Percentiles rank a stretch among this genome's conserved stretches.
Evolutionary conservation across 2,888 invertebrate species (phyloP).

Genomic region (Hybos culiciformis): DNA sequence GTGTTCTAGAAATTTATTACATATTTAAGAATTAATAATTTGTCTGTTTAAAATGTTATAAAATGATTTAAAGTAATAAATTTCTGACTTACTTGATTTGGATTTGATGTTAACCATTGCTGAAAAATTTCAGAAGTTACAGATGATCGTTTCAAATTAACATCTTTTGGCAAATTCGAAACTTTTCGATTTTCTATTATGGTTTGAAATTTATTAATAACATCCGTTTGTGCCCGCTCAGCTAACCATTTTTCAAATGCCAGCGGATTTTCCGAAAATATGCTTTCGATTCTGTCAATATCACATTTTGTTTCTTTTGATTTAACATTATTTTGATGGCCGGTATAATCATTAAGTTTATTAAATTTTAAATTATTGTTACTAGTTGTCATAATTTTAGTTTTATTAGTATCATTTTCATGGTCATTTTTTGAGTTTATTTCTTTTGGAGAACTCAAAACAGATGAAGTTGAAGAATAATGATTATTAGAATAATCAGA

Average conservation of each 20-base stretch:
- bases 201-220: conserved; percentile 45
- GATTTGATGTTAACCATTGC: conserved; percentile 68
- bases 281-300: conserved; percentile 31
- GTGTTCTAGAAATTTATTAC: too few species aligned
- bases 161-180: conserved; percentile 27
- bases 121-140: conserved; percentile 76
- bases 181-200: conserved; percentile 39
- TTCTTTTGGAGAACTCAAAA: too few species aligned
- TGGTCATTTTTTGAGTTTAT: too few species aligned
- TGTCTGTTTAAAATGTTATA: too few species aligned
- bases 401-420: too few species aligned
- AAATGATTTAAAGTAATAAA: too few species aligned
- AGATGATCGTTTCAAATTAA: conserved; percentile 53
- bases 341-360: too few species aligned
- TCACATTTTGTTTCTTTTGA: conserved; percentile 16
- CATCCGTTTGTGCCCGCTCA: conserved; percentile 57
- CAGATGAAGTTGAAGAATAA: too few species aligned
- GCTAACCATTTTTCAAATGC: conserved; percentile 63
- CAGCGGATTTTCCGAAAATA: conserved; percentile 49
- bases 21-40: too few species aligned
- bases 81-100: conserved; percentile 45
- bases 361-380: too few species aligned
- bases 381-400: too few species aligned
- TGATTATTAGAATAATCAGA: too few species aligned
- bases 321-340: not conserved